Base-by-base conservation (phyloP, 2,888 invertebrate genomes). In the Cataglyphis albicans region DNA sequence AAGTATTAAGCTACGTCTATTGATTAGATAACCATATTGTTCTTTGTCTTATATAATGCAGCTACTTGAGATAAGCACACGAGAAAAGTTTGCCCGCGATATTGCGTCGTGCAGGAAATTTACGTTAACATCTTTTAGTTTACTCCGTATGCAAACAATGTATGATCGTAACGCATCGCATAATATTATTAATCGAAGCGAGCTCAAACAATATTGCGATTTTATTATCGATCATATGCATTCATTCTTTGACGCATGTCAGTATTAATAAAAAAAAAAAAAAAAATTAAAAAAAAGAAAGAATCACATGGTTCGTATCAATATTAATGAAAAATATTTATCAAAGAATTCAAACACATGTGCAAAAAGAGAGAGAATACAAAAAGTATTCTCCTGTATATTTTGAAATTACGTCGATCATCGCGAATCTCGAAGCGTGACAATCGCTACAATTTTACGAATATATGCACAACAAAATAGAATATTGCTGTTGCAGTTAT, bases 1-100 rank as follows among this genome's bases (percentile, higher is more conserved):
- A 65, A 55, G 41, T 64, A 52, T 65, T 61, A 82, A 68, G 32
- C 65, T 48, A 44, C 67, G 29, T 80, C 18, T 70, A 80, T 80
- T 70, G 78, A 80, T 80, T 70, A 80, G 57, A 70, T 70, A 80
- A 80, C 72, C 70, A 70, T 59, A 70, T 80, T 72, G 78, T 70
- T 80, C 70, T 70, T 78, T 57, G 76, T 41, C 44, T 70, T 59
- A 70, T 21, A 70, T 80, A 70, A 80, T 70, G 59, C 78, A 65
- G 44, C 59, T 59, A 70, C 72, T 80, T 21, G 44, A 80, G 78
- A 70, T 21, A 59, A 70, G 70, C 78, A 70, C 25, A 80, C 78
- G 59, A 61, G 44, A 59, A 80, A 35, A 70, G 78, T 80, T 70
- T 80, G 44, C 78, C 5, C 32, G 44, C 32, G 44, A 61, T 80